These are phyloP conservation scores for Piscicola geometra DNA, from an alignment of 2,888 invertebrate species.

Conservation along the genomic window DNA sequence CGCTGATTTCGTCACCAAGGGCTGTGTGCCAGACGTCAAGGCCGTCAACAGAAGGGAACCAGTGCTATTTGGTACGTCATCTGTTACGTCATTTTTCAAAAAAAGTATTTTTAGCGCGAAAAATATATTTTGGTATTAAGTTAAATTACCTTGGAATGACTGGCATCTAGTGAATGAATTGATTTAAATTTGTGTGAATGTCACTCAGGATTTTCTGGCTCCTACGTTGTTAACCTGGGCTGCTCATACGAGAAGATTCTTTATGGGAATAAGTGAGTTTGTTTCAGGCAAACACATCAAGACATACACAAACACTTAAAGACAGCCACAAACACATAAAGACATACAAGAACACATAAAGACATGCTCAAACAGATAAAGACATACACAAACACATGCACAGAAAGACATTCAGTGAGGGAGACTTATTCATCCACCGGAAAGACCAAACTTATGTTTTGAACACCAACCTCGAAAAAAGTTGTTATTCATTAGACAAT, in stretches of 20 bases:
- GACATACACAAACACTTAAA: no score
- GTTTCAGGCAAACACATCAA: no score
- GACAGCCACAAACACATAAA: no score
- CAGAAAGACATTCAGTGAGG: background rate
- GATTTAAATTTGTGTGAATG: background rate
- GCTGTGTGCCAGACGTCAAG: conserved; percentile 33
- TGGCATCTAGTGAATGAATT: no score
- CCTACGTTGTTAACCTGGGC: conserved; percentile 33
- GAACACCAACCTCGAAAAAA: background rate
- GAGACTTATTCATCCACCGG: background rate
- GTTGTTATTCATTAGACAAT: background rate
- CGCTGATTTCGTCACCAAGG: conserved; percentile 55
- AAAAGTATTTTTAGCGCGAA: no score
- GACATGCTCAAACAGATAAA: no score
- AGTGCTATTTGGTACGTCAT: conserved; percentile 39
- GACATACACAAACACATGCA: no score
- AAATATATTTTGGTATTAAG: no score
- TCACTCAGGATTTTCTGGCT: conserved; percentile 48
- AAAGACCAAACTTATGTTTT: background rate
- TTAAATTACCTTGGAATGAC: no score
- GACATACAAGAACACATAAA: no score
- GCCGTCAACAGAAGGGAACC: conserved; percentile 41
- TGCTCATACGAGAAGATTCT: conserved; percentile 32
- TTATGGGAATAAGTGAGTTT: no score
- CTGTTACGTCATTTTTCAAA: no score